Evolutionary conservation across 1,140 invertebrate genomes (phyloP).

Genomic region (Danaus plexippus): DNA sequence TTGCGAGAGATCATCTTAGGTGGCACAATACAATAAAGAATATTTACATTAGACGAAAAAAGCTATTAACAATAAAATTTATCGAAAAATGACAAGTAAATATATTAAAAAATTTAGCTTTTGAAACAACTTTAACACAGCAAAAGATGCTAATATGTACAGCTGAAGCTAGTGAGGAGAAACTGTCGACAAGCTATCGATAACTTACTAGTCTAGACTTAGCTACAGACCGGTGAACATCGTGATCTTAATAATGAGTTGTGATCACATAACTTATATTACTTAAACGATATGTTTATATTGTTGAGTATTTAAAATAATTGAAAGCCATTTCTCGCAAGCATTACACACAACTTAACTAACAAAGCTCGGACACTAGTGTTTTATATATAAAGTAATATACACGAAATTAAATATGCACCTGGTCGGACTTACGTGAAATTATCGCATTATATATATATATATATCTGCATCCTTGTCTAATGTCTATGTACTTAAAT

Average conservation of each 20-base stretch:
- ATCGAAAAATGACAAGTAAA: neutral
- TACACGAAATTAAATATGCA: conserved; percentile 1
- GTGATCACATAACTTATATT: conserved; percentile 52
- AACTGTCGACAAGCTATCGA: conserved; percentile 3
- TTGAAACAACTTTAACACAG: conserved; percentile 23
- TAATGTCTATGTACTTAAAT: conserved; percentile 8
- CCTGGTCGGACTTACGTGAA: neutral
- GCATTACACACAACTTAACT: conserved; percentile 61
- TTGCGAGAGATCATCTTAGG: neutral
- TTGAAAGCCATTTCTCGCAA: conserved; percentile 40
- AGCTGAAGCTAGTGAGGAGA: conserved; percentile 47
- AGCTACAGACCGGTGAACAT: conserved; percentile 1
- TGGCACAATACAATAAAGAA: conserved; percentile 29
- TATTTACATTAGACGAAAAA: conserved; percentile 44
- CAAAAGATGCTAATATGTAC: conserved; percentile 54
- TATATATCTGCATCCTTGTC: conserved; percentile 1
- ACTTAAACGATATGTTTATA: conserved; percentile 54
- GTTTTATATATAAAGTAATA: conserved; percentile 10
- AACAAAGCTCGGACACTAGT: conserved; percentile 62
- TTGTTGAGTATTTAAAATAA: conserved; percentile 58
- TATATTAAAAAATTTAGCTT: conserved; percentile 1
- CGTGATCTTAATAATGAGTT: conserved; percentile 36
- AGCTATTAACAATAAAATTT: conserved; percentile 14
- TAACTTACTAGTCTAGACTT: conserved; percentile 6
- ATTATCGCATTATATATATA: conserved; percentile 4